Base-by-base conservation (phyloP, 2,797 vertebrate genomes). In the Adrianichthys oophorus region DNA sequence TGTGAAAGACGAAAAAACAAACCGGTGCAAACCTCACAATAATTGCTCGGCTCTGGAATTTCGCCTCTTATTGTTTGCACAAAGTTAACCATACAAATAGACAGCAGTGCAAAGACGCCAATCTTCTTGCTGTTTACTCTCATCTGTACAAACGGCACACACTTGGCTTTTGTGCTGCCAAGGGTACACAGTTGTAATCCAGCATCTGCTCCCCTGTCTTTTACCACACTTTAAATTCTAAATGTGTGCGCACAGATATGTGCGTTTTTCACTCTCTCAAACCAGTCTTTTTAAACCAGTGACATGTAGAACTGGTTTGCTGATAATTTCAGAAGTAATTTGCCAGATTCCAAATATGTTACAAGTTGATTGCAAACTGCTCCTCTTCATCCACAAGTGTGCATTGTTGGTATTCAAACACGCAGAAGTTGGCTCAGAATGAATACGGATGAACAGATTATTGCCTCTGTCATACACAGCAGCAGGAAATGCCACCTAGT, bases 401-500 rank as follows among this genome's bases (percentile, higher is more conserved):
- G 32, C 3, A 32, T 10, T 32, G 8, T 32, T 10, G 32, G 32
- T 32, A 10, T 32, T 2, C 32, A 32, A 32, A 12, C 32, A 17
- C 26, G 42, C 16, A 51, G 15, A 49, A 23, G 58, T 24, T 24
- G 2, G 19, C 46, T 52, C 46, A 14, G 90, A 91, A 90, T 93
- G 88, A 91, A 92, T 85, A 82, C 91, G 93, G 94, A 95, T 94
- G 92, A 92, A 91, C 91, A 92, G 91, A 89, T 92, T 90, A 94
- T 93, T 92, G 90, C 87, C 80, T 93, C 91, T 90, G 93, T 92
- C 91, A 90, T 90, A 87, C 83, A 79, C 71, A 82, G 84, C 83
- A 15, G 87, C 49, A 51, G 53, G 56, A 75, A 68, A 47, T 26
- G 19, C 41, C 3, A n/a, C 61, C 48, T 44, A 41, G 44, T 60